Evolutionary conservation across 2,888 invertebrate genomes (phyloP), one percentile per base, ranked within the genome.

Genomic region (Callinectes sapidus): DNA sequence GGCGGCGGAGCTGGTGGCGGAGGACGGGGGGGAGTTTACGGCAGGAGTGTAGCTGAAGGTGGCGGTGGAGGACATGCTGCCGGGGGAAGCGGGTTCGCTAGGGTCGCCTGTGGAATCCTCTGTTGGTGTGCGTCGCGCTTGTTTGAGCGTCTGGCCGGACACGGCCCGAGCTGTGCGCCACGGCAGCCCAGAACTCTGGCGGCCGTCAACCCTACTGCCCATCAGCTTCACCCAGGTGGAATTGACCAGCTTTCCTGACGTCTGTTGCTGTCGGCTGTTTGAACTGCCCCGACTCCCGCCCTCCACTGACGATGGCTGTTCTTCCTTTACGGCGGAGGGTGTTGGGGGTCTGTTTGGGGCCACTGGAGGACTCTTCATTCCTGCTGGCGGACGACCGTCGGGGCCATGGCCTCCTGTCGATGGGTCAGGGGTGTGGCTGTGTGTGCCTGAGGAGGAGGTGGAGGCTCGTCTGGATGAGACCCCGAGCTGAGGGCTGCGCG

Each of bases 101-200:
- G 86, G 66, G 61, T 32, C 77, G 8, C 42, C 28, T 42, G 48
- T 8, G 28, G 61, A 55, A 23, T 94, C 93, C 61, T 94, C 92
- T 1, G 92, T 71, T 32, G 93, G 88, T n/a, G 90, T 85, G 71
- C 90, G 90, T 13, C 94, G 89, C 10, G 90, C 88, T 23, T 92
- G 92, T 39, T 92, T 88, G 32, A 94, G 87, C 28, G 93, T 91
- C 55, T 93, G 92, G 8, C 94, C 93, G 0, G 94, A 93, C 85
- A 94, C 93, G 32, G 93, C 94, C 42, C 94, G 81, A 23, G 94
- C 94, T 6, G 94, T 94, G 32, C 94, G 89, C 94, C 94, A 94
- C 2, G 94, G 94, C 35, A 92, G 91, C 28, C 92, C 92, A 18
- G 94, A 92, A 2, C 91, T 87, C 39, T 71, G 90, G 35, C 87